A percentile compares a stretch with the other conserved stretches of the same genome.
Evolutionary conservation across 2,797 vertebrate genomes (phyloP).

Genomic region (Taeniopygia guttata): DNA sequence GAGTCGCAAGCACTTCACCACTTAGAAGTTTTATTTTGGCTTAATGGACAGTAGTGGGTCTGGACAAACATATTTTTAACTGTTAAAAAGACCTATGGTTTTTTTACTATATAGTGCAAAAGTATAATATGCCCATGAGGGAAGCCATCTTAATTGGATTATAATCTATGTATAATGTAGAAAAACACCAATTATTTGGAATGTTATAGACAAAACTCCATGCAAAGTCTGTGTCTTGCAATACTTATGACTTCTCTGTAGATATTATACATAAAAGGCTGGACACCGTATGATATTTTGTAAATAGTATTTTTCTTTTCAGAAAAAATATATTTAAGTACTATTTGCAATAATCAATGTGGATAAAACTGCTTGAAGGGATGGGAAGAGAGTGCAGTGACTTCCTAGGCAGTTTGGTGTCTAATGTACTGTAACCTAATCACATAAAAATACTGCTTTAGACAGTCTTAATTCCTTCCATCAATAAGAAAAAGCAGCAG

Average conservation of each 20-base stretch:
- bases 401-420: too few relatives aligned
- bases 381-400: neutral
- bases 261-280: neutral
- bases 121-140: neutral
- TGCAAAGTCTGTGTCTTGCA: neutral
- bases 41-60: neutral
- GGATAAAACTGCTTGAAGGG: neutral
- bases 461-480: neutral
- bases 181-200: neutral
- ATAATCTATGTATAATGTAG: neutral
- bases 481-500: neutral
- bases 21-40: neutral
- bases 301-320: neutral
- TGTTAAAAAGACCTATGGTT: neutral
- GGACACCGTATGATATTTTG: neutral
- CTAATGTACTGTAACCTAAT: too few relatives aligned
- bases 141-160: neutral
- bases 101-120: neutral
- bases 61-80: neutral
- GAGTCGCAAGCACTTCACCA: neutral
- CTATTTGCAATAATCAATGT: neutral
- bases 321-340: neutral
- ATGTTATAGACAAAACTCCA: neutral
- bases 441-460: neutral
- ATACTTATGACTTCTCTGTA: neutral